Evolutionary conservation across 64 coral and sea anemone species (phyloP).

Genomic region (Actinia tenebrosa): DNA sequence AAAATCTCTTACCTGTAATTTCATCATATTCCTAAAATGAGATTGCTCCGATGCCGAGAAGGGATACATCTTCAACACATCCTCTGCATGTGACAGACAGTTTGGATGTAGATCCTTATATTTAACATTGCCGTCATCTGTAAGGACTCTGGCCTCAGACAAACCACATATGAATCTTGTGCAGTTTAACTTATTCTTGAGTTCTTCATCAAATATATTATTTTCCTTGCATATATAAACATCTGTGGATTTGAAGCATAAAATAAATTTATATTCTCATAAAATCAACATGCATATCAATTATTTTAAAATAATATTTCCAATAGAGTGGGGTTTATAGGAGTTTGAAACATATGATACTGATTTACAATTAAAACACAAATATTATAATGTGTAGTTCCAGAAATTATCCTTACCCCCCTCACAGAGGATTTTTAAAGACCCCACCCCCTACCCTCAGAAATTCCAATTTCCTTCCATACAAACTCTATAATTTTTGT

Average conservation of each 20-base stretch:
- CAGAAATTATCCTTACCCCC: no score
- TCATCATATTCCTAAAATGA: neutral
- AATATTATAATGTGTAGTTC: no score
- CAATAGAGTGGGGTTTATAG: no score
- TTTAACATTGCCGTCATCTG: neutral
- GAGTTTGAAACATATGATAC: no score
- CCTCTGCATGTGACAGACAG: neutral
- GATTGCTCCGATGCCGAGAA: neutral
- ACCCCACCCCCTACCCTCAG: no score
- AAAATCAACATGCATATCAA: no score
- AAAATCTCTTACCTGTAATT: neutral
- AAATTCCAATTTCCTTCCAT: no score
- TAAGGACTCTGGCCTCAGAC: neutral
- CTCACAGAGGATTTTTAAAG: no score
- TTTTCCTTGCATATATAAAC: neutral
- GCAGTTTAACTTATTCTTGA: neutral
- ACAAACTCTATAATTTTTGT: no score
- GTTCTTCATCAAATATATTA: neutral
- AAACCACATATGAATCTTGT: constrained; percentile 22
- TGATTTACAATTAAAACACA: no score
- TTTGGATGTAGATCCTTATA: neutral
- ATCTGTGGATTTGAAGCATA: neutral
- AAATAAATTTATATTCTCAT: no score
- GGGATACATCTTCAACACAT: neutral
- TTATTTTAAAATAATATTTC: no score